These are phyloP conservation scores for Oreohelix idahoensis DNA, from an alignment of 1,140 invertebrate genomes.

Conservation along the genomic window DNA sequence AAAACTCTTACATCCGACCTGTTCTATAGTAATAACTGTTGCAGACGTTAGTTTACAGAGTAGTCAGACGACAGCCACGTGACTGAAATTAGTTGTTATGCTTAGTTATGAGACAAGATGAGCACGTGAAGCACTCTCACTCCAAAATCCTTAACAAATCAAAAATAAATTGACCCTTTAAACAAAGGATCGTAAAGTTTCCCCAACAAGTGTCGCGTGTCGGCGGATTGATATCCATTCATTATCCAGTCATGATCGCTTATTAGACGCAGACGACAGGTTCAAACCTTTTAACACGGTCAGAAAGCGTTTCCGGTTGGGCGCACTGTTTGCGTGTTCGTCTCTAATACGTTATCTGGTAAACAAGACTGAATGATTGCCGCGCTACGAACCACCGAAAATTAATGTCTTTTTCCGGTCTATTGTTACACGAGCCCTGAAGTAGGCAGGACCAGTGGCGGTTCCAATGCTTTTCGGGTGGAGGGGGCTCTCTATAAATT, in stretches of 20 bases:
- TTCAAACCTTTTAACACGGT: background rate
- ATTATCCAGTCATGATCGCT: background rate
- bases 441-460: no score
- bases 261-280: background rate
- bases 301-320: slow-evolving; percentile 5
- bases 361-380: background rate
- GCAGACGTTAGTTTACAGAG: no score
- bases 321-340: background rate
- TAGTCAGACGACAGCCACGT: no score
- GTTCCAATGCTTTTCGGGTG: no score
- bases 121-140: no score
- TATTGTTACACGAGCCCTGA: background rate
- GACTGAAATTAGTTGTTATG: no score
- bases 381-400: background rate
- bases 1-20: no score
- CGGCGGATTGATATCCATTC: background rate
- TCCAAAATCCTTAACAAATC: slow-evolving; percentile 1
- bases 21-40: no score
- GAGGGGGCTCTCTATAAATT: no score
- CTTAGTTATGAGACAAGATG: no score
- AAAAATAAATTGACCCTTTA: background rate
- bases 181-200: background rate
- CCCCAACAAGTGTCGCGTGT: slow-evolving; percentile 4
- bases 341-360: background rate
- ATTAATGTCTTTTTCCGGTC: slow-evolving; percentile 1